These are phyloP conservation scores for Egretta garzetta DNA, from an alignment of 2,113 vertebrate genomes.

Conservation along the genomic window DNA sequence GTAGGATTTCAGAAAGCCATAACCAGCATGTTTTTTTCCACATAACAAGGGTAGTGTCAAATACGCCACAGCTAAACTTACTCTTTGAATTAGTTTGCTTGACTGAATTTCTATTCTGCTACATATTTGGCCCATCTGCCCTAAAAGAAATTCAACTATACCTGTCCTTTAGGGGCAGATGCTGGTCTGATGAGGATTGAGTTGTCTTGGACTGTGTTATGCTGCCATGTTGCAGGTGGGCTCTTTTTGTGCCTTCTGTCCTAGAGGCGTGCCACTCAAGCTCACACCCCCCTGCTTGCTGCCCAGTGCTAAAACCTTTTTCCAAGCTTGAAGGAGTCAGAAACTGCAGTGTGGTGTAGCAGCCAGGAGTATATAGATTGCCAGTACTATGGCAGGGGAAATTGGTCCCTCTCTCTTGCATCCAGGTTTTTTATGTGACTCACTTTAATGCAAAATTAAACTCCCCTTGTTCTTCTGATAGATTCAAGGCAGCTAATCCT, in stretches of 20 bases:
- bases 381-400: background rate
- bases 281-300: background rate
- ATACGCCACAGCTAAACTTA: background rate
- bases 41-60: background rate
- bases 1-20: background rate
- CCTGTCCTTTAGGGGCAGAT: background rate
- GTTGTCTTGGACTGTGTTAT: background rate
- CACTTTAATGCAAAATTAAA: constrained; percentile 16
- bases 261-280: background rate
- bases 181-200: background rate
- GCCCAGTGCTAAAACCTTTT: background rate
- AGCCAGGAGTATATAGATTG: background rate
- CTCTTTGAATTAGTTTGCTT: background rate
- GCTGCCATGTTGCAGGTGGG: background rate
- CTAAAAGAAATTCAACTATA: background rate
- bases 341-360: background rate
- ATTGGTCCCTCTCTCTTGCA: background rate
- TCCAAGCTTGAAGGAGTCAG: background rate
- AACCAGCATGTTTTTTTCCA: background rate
- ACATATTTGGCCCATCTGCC: background rate
- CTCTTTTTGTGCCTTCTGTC: background rate
- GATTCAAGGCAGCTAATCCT: background rate
- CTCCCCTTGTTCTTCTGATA: background rate
- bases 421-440: background rate
- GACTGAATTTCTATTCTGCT: background rate